Evolutionary conservation across 2,888 invertebrate species (phyloP), one percentile per base, ranked within the genome.

Genomic region (Melipona bicolor): DNA sequence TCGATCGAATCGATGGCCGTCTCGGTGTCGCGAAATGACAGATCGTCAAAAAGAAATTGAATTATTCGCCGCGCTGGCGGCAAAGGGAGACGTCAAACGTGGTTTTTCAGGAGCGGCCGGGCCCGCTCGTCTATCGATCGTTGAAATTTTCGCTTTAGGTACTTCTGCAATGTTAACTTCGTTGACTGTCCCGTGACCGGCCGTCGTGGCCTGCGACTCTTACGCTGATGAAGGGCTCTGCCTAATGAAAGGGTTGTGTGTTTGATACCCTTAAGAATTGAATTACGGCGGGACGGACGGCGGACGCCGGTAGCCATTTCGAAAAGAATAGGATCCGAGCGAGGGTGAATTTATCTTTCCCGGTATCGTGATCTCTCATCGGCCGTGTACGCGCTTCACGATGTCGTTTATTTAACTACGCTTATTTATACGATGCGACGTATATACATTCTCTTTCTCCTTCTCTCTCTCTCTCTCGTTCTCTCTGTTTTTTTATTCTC

Each of bases 231-330:
- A 92, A 92, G 91, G 91, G 91, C 85, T 90, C 91, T 76, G 87
- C 88, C 87, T 91, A 91, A 92, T 92, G 91, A 91, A 92, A 92
- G 92, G 92, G 91, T 92, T 92, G 91, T 89, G 89, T 91, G 92
- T 92, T 92, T 92, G 91, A 92, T 92, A 92, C 91, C 91, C 90
- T 89, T 91, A 91, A 92, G 91, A 92, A 92, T 92, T 92, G 91
- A 92, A 92, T 92, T 92, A 92, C 91, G 86, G 17, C 77, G 84
- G 86, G 84, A 86, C 83, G 76, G 32, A 36, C 76, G 86, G 70
- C 62, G 49, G 77, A 79, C 27, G 68, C 75, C 86, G 86, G 89
- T 89, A 86, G 89, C 88, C 89, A 87, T 89, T 89, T 88, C 83
- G 81, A 68, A 88, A 89, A 88, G 88, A 89, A 89, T 87, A 74